These are phyloP conservation scores for Numenius phaeopus DNA, from an alignment of 2,797 vertebrate species.

Conservation along the genomic window DNA sequence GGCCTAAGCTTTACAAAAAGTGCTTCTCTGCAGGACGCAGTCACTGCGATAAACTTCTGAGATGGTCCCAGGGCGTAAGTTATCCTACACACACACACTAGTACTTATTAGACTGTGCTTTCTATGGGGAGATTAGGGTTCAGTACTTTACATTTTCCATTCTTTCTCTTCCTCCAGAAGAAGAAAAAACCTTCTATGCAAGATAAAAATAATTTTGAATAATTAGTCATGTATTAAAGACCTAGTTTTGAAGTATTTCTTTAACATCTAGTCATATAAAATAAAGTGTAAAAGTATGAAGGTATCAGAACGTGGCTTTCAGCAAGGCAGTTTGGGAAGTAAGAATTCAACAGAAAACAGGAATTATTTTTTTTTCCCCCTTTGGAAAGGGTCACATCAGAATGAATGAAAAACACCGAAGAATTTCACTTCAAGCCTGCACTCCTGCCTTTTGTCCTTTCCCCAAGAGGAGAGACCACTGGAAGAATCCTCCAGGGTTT, in stretches of 20 bases:
- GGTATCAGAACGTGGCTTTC: constrained; percentile 70
- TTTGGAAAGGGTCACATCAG: constrained; percentile 64
- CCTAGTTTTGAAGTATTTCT: constrained; percentile 76
- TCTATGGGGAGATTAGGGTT: constrained; percentile 42
- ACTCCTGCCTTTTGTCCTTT: constrained; percentile 64
- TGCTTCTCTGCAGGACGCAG: constrained; percentile 55
- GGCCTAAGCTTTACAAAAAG: constrained; percentile 53
- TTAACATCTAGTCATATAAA: constrained; percentile 80
- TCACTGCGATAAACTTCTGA: constrained; percentile 34
- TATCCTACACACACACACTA: background rate
- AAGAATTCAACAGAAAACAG: constrained; percentile 70
- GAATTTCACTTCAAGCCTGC: constrained; percentile 71
- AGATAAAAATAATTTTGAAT: constrained; percentile 73
- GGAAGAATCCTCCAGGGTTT: constrained; percentile 36
- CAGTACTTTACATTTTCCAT: background rate
- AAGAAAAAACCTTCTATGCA: constrained; percentile 64
- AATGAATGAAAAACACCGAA: constrained; percentile 71
- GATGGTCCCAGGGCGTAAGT: constrained; percentile 11
- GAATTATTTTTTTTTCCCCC: background rate
- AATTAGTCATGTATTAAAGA: constrained; percentile 76
- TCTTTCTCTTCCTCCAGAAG: constrained; percentile 33
- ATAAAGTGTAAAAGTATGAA: constrained; percentile 76
- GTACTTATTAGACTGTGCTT: constrained; percentile 72
- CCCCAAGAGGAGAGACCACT: constrained; percentile 47
- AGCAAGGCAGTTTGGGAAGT: constrained; percentile 72